Base-by-base conservation (phyloP, 37 sponge, comb jelly and placozoan species). In the Eunapius fragilis region DNA sequence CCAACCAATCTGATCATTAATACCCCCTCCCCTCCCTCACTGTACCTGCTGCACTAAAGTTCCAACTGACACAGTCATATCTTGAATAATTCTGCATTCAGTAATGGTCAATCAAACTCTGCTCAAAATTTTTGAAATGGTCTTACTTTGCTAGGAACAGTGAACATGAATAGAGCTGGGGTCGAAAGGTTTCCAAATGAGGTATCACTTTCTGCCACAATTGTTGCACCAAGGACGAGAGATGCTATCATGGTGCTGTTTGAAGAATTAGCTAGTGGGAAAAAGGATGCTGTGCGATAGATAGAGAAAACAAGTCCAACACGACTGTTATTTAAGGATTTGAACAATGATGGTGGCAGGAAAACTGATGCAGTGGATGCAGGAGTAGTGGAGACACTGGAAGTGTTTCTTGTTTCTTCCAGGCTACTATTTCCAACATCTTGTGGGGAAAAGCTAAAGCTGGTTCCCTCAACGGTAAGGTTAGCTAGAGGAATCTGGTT, bases 11-110 rank as follows among this genome's bases (percentile, higher is more conserved):
- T 76, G 75, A 3, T 6, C 35, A 25, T 74, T n/a, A n/a, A n/a
- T n/a, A n/a, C n/a, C 41, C 41, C 41, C 41, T 41, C 41, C 41
- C n/a, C n/a, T 41, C 3, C 6, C 3, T 41, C 58, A 4, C 2
- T 58, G 31, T 68, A 80, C 80, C 80, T 67, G 80, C 31, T 14
- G 80, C 80, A 12, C 0, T 33, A 31, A 84, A 84, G 27, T 84
- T 69, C 84, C 84, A 84, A 25, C 35, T 67, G 22, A 74, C 84
- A 74, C 84, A 84, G 3, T 6, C 35, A 25, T 74, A 79, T 48
- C 19, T 47, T 2, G 86, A 77, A 27, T 36, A 77, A 25, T 82
- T 76, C 88, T 88, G 71, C 7, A 77, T 33, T 23, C 35, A 28
- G 6, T 41, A 3, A 58, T 17, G 17, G 14, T 10, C 47, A 58